A percentile compares a stretch with the other conserved stretches of the same genome.
Conservation (phyloP, 2,797 vertebrate genomes). For the Myoxocephalus aenaeus region DNA sequence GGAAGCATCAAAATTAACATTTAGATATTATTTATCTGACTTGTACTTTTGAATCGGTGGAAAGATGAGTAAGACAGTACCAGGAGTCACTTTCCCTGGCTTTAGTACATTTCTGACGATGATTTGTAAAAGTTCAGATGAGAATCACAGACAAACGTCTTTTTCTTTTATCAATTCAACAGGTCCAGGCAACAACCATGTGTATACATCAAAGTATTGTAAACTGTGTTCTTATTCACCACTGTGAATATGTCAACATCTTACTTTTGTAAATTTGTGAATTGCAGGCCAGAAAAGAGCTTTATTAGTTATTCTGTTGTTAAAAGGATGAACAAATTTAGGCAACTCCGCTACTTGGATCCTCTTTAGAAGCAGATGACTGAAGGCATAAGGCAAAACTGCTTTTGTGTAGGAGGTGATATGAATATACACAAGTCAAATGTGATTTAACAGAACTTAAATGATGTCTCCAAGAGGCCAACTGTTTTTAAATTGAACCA, state of each 20-base stretch:
- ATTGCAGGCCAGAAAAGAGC: background rate
- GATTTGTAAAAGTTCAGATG: constrained; percentile 20
- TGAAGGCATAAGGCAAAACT: constrained; percentile 19
- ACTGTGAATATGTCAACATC: background rate
- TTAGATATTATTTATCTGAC: constrained; percentile 35
- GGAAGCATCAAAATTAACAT: constrained; percentile 38
- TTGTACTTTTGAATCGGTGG: constrained; percentile 16
- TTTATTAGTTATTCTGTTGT: background rate
- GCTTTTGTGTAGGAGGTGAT: constrained; percentile 43
- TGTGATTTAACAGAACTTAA: constrained; percentile 31
- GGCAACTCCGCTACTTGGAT: constrained; percentile 2
- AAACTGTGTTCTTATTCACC: constrained; percentile 32
- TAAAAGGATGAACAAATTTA: constrained; percentile 2
- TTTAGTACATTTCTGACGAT: constrained; percentile 13
- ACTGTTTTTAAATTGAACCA: constrained; percentile 3
- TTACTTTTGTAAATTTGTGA: background rate
- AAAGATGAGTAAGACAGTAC: constrained; percentile 10
- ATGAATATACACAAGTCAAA: constrained; percentile 32
- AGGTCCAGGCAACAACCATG: constrained; percentile 1
- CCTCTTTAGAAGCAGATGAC: constrained; percentile 16
- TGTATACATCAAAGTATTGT: constrained; percentile 30
- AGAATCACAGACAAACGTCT: constrained; percentile 15
- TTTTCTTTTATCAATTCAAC: constrained; percentile 27
- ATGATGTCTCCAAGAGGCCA: constrained; percentile 19
- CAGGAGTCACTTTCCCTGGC: background rate